These are phyloP conservation scores for Chalcosyrphus nemorum DNA, from an alignment of 2,888 invertebrate species.

Conservation along the genomic window DNA sequence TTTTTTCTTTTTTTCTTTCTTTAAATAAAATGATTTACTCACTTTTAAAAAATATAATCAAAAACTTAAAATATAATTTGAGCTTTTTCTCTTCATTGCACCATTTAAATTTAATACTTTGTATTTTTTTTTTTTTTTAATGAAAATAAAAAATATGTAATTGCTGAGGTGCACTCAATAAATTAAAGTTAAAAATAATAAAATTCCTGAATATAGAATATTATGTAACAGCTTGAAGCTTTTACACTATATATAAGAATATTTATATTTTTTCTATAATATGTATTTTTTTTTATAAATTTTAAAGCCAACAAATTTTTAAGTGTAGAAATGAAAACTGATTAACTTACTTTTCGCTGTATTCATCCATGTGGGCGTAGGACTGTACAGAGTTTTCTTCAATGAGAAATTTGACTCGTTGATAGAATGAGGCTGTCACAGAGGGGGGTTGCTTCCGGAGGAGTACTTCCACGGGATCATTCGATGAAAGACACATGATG, in stretches of 20 bases:
- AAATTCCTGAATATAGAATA: conserved; percentile 48
- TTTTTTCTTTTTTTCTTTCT: conserved; percentile 70
- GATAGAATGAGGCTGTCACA: conserved; percentile 98
- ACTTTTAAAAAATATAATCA: conserved; percentile 65
- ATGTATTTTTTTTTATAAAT: conserved; percentile 9
- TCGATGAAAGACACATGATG: conserved; percentile 97
- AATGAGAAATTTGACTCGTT: conserved; percentile 98
- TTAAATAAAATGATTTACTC: conserved; percentile 64
- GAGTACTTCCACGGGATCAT: conserved; percentile 98
- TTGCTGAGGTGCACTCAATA: conserved; percentile 74
- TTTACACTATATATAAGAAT: conserved; percentile 9
- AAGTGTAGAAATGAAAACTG: conserved; percentile 74
- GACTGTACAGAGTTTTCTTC: conserved; percentile 99
- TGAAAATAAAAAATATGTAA: conserved; percentile 25
- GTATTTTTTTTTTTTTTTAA: conserved; percentile 32
- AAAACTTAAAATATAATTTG: conserved; percentile 76
- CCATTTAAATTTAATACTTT: conserved; percentile 73
- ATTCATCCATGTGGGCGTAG: conserved; percentile 98
- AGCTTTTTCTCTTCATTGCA: conserved; percentile 82
- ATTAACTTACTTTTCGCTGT: conserved; percentile 97
- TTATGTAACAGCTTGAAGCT: conserved; percentile 8
- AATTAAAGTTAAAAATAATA: conserved; percentile 54
- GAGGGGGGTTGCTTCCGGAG: conserved; percentile 97
- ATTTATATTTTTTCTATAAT: conserved; percentile 22
- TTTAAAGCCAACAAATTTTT: conserved; percentile 11